These are phyloP conservation scores for Psittacara wagleri DNA, from an alignment of 2,113 vertebrate species.

Conservation along the genomic window DNA sequence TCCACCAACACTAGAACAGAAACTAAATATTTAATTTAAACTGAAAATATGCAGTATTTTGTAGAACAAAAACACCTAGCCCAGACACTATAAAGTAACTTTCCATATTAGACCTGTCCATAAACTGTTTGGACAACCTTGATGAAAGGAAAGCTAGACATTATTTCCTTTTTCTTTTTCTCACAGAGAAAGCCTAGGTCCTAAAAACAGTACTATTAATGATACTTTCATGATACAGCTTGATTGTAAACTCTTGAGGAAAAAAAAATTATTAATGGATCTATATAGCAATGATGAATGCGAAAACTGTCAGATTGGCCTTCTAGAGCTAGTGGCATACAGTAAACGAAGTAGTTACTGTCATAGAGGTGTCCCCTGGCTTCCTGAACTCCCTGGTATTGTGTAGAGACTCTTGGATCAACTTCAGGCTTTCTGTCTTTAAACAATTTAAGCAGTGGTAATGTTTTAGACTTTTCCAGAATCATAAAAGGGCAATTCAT, in stretches of 20 bases:
- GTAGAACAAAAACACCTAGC: neutral
- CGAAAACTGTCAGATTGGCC: neutral
- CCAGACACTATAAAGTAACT: neutral
- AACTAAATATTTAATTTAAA: neutral
- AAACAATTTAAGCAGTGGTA: neutral
- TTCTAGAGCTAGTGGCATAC: neutral
- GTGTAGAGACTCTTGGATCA: neutral
- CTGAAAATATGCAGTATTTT: neutral
- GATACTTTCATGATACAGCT: neutral
- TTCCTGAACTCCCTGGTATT: neutral
- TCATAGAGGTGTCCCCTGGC: neutral
- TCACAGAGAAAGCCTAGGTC: fast-evolving
- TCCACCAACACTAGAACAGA: neutral
- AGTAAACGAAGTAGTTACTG: neutral
- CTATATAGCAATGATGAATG: neutral
- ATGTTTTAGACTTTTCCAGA: neutral
- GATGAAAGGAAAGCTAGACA: neutral
- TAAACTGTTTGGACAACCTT: fast-evolving
- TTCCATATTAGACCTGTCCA: neutral
- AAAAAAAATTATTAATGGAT: neutral
- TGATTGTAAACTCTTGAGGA: neutral
- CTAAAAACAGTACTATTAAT: neutral
- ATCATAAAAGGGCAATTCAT: neutral
- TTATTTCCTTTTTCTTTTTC: neutral
- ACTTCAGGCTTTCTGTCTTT: neutral